phyloP scores from a whole-genome alignment of 2,113 vertebrate species.

The Tylochromis polylepis region DNA sequence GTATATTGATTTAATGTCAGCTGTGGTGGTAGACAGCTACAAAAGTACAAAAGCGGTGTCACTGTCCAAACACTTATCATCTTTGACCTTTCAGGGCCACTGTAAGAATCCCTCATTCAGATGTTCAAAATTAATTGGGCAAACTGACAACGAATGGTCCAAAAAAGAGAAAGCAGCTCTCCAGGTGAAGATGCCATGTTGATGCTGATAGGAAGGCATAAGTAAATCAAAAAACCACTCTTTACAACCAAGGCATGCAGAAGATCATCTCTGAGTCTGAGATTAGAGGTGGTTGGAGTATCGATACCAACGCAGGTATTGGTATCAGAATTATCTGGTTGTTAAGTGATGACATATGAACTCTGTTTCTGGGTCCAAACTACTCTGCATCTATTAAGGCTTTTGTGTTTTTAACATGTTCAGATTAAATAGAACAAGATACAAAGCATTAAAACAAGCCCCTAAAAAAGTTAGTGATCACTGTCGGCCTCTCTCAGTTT shows the following conservation, averaged over 20 bases:
- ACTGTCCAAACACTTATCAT: not conserved
- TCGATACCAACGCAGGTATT: not conserved
- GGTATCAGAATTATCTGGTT: not conserved
- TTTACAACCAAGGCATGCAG: not conserved
- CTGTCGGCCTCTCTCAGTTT: not conserved
- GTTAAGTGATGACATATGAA: not conserved
- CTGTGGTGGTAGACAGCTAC: not conserved
- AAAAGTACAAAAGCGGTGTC: not conserved
- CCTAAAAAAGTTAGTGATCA: not conserved
- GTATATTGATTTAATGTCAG: not conserved
- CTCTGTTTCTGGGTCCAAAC: not conserved
- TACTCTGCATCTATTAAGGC: not conserved
- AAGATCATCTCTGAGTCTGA: not conserved
- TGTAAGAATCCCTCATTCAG: not conserved
- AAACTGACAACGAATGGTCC: not conserved
- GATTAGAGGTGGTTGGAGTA: not conserved
- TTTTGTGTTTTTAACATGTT: not conserved
- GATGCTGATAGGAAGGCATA: not conserved
- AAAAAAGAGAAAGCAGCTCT: not conserved
- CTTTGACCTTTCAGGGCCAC: not conserved
- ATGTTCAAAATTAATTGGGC: not conserved
- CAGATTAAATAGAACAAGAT: too few relatives aligned
- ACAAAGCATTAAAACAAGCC: too few relatives aligned
- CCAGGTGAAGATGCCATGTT: not conserved
- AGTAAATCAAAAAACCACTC: not conserved